Base-by-base conservation (phyloP, 2,888 invertebrate genomes). In the Mesopsocus fuscifrons region DNA sequence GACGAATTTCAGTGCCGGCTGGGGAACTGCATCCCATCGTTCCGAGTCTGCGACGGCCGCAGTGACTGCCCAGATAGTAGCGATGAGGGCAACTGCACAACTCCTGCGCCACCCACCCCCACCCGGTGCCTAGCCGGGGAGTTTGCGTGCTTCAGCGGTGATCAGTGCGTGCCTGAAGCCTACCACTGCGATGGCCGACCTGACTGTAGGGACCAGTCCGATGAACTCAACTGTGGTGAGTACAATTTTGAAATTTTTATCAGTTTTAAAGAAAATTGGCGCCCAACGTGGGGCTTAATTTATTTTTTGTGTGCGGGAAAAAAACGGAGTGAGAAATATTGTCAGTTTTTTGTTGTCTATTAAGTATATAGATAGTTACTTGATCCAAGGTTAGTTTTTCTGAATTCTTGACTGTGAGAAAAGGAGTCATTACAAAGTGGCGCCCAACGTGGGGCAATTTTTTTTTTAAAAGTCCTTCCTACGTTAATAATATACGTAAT, bases 1-100 rank as follows among this genome's bases (percentile, higher is more conserved):
- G 67, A 71, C 52, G 68, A 81, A 55, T 84, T 75, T 64, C 69
- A 69, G 47, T 87, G 87, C 56, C 56, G 55, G 22, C 70, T 72
- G 46, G 76, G 79, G 2, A 65, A 71, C 45, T 84, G 83, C 53
- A 62, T 71, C 48, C 54, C 59, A 20, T 50, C 49, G 18, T 52
- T 52, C 22, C 57, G 58, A 34, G 57, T 57, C 34, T 72, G 71
- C 52, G 62, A 72, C 51, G 52, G 58, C 21, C 51, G 57, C 49
- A 50, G 53, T 45, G 55, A 64, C 41, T 64, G 69, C 56, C 55
- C 51, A 48, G 64, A 71, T 55, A 57, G 60, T 47, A 59, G 62
- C 34, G 66, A 67, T 50, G 51, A 51, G 44, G 34, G 43, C 17
- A 44, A 48, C 31, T 47, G 47, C 30, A 35, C 11, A 18, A 45